A percentile compares a stretch with the other conserved stretches of the same genome.
Conservation (phyloP, 2,797 vertebrate genomes). For the Eospalax fontanierii region DNA sequence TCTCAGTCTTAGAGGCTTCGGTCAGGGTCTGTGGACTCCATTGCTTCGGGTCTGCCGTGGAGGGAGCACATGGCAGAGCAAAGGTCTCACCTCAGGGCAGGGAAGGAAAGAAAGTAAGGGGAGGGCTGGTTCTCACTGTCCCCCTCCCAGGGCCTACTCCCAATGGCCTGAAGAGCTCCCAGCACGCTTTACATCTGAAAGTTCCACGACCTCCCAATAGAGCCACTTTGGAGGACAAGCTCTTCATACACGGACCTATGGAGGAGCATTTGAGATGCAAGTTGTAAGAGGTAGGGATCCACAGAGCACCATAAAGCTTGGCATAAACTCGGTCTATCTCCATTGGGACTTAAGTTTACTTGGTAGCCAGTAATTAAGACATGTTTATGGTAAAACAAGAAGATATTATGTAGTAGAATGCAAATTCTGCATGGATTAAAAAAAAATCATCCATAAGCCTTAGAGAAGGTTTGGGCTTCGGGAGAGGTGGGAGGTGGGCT, state of each 20-base stretch:
- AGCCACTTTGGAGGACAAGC: background rate
- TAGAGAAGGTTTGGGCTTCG: background rate
- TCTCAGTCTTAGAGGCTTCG: background rate
- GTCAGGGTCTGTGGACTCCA: background rate
- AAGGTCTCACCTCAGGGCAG: background rate
- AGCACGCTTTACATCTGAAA: background rate
- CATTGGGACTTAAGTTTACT: background rate
- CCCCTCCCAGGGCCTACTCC: no score
- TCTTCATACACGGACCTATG: background rate
- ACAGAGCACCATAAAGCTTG: background rate
- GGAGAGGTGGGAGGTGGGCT: background rate
- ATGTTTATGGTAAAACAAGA: slow-evolving; percentile 24
- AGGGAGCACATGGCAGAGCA: background rate
- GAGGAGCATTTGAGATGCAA: background rate
- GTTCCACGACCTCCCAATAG: background rate
- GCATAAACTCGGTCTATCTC: background rate
- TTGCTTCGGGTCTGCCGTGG: background rate
- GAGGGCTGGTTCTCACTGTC: background rate
- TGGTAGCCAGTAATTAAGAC: background rate
- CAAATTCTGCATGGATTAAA: slow-evolving; percentile 5
- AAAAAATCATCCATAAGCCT: background rate
- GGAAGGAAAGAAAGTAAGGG: background rate
- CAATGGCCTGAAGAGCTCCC: background rate
- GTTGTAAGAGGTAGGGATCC: background rate
- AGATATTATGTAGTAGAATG: background rate